Evolutionary conservation across 2,888 invertebrate genomes (phyloP), one percentile per base, ranked within the genome.

Genomic region (Callyntrura guangdongensis): DNA sequence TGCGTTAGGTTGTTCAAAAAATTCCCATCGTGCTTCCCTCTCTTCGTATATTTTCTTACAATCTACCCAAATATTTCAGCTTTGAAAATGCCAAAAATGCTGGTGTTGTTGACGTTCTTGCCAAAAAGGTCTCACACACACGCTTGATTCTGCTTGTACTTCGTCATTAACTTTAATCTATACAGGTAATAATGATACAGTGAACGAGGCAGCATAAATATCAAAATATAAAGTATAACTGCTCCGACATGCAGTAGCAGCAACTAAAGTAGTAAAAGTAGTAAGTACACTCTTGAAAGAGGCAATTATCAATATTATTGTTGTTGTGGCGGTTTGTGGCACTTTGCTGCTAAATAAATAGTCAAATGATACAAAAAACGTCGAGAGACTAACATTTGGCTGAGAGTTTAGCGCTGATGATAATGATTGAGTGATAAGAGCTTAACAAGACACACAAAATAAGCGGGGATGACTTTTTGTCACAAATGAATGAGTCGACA

Each of bases 81-180:
- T 0, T 22, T 17, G 1, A 20, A 45, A 47, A 36, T 64, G 83
- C 83, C 83, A 83, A 83, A 45, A 83, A 20, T 64, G 12, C 14
- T 20, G 11, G 25, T 81, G 59, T 59, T 59, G 56, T 59, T 27
- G 81, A 59, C 36, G 25, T 17, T 49, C 53, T 56, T 81, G 83
- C 83, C 83, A 83, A 83, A 83, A 64, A 59, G 83, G 61, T 61
- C 25, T 82, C 64, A 79, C 49, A 36, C 36, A 36, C 36, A 36
- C 36, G 36, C 6, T 36, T 36, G 36, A 36, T 36, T 36, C 36
- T 36, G 6, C 36, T 36, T 2, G 36, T 36, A 36, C 36, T 36
- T 36, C 36, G 6, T 36, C 36, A 36, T 36, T 36, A 36, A 36
- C 36, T 2, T 36, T 36, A 36, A 36, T 36, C 36, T 36, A 36